phyloP scores from a whole-genome alignment of 2,797 vertebrate species.

The Melanotaenia nigrans region DNA sequence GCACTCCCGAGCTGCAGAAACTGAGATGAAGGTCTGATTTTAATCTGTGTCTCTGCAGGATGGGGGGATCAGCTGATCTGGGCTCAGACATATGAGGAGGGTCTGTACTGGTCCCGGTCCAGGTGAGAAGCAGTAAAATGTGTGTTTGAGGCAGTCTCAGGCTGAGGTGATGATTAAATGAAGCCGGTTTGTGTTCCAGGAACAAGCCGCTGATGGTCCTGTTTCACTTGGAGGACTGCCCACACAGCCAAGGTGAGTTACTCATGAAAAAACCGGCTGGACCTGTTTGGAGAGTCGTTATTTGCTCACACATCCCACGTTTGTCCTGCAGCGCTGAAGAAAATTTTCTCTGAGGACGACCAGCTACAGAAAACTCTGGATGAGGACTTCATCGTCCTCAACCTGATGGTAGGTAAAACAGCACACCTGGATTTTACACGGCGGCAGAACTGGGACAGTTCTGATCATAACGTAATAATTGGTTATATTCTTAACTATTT shows the following conservation, averaged over 20 bases:
- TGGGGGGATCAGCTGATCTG: slow-evolving; percentile 97
- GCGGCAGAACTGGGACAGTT: no score
- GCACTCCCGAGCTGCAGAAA: background rate
- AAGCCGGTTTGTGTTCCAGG: slow-evolving; percentile 73
- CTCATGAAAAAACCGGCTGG: background rate
- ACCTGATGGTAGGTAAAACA: slow-evolving; percentile 88
- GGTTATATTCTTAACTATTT: no score
- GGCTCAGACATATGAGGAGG: slow-evolving; percentile 98
- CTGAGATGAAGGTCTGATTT: background rate
- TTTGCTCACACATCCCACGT: slow-evolving; percentile 13
- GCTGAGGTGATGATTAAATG: background rate
- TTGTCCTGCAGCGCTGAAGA: slow-evolving; percentile 87
- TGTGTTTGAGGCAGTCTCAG: fast-evolving
- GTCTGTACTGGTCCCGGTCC: slow-evolving; percentile 87
- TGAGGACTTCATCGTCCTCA: slow-evolving; percentile 90
- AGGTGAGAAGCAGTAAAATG: slow-evolving; percentile 74
- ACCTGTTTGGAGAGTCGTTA: no score
- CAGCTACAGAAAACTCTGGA: slow-evolving; percentile 89
- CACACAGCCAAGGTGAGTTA: slow-evolving; percentile 89
- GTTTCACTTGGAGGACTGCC: slow-evolving; percentile 93
- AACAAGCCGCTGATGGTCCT: slow-evolving; percentile 95
- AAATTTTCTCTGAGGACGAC: slow-evolving; percentile 85
- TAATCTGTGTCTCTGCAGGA: slow-evolving; percentile 76
- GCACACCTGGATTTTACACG: no score
- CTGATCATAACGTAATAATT: no score